phyloP scores from a whole-genome alignment of 2,797 vertebrate genomes.

The Oreochromis grahami region DNA sequence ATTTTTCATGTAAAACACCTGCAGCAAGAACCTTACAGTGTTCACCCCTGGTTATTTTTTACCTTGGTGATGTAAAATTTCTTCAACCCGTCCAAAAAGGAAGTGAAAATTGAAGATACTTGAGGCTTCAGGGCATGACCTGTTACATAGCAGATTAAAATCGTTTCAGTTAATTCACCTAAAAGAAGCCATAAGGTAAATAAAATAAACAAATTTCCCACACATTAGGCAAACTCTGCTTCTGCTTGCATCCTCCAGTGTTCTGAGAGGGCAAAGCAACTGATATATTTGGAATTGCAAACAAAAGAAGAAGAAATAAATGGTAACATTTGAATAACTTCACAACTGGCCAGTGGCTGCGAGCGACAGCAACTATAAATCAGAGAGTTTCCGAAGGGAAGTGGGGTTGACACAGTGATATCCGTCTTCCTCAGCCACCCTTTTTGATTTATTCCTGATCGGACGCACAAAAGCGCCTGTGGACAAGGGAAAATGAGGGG shows the following conservation, averaged over 20 bases:
- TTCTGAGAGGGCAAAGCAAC: conserved; percentile 30
- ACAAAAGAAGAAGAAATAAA: conserved; percentile 74
- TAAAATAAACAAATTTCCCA: background rate
- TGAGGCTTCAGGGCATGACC: conserved; percentile 99
- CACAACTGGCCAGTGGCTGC: conserved; percentile 66
- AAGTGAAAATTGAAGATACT: conserved; percentile 98
- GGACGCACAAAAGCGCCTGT: conserved; percentile 74
- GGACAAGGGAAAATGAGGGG: conserved; percentile 73
- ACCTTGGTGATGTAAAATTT: conserved; percentile 99
- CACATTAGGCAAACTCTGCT: conserved; percentile 37
- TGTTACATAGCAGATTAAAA: conserved; percentile 60
- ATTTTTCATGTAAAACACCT: conserved; percentile 2
- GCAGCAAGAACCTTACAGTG: background rate
- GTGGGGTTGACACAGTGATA: conserved; percentile 71
- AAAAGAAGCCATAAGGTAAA: background rate
- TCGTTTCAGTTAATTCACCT: background rate
- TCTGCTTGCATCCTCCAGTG: conserved; percentile 31
- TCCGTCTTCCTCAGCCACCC: conserved; percentile 75
- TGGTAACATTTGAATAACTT: conserved; percentile 76
- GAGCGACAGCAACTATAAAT: conserved; percentile 74
- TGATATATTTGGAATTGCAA: conserved; percentile 69
- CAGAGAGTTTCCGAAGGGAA: conserved; percentile 74
- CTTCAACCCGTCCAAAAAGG: conserved; percentile 97
- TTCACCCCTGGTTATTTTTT: background rate
- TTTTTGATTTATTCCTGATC: conserved; percentile 82